Evolutionary conservation across 2,797 vertebrate genomes (phyloP).

Genomic region (Pseudochirops corinnae): DNA sequence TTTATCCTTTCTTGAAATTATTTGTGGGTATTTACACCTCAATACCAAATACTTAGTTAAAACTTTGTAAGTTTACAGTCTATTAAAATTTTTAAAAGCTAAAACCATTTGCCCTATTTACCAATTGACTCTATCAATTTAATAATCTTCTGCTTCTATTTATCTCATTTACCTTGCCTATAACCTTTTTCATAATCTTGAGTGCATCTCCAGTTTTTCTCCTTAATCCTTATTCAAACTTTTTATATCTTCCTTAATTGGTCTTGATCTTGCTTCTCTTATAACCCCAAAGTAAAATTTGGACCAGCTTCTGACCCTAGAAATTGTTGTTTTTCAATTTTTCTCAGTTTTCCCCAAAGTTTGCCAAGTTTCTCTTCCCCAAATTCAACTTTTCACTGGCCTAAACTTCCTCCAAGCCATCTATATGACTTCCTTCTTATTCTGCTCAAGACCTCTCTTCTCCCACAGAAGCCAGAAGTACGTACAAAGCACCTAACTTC

Average conservation of each 20-base stretch:
- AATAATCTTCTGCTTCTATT: background rate
- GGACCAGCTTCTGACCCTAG: background rate
- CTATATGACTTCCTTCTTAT: background rate
- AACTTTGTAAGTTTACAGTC: background rate
- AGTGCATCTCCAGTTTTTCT: background rate
- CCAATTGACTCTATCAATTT: too few species aligned
- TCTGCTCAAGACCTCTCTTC: background rate
- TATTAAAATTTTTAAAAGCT: background rate
- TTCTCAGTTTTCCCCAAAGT: background rate
- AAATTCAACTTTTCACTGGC: background rate
- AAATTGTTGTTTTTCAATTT: background rate
- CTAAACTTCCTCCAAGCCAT: background rate
- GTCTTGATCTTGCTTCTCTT: background rate
- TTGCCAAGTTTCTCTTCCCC: background rate
- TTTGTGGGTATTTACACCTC: background rate
- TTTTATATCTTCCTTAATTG: background rate
- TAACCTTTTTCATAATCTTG: background rate
- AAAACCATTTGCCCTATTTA: background rate
- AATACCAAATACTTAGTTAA: background rate
- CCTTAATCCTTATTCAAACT: background rate
- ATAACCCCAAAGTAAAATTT: background rate
- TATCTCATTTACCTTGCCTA: background rate
- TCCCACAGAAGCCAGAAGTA: background rate
- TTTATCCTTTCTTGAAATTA: background rate
- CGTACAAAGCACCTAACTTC: background rate